Evolutionary conservation across 2,888 invertebrate genomes (phyloP).

Genomic region (Dasysyrphus tricinctus): DNA sequence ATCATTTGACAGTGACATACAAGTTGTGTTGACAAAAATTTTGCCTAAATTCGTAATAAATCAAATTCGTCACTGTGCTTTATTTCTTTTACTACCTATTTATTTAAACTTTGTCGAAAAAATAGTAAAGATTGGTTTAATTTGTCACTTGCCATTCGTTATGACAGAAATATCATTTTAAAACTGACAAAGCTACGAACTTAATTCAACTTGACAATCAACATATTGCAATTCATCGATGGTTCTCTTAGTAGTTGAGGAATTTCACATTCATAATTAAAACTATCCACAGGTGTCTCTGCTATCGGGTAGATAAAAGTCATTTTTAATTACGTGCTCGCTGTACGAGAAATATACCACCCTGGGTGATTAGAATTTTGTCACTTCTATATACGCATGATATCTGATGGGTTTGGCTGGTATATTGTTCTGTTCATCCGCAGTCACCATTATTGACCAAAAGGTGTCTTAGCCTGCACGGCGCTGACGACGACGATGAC

Average conservation of each 20-base stretch:
- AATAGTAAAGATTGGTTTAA: neutral
- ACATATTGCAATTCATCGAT: neutral
- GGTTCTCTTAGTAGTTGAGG: neutral
- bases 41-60: too few species aligned
- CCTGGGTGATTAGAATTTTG: constrained; percentile 64
- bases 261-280: constrained; percentile 47
- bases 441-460: neutral
- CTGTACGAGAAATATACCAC: constrained; percentile 58
- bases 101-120: too few species aligned
- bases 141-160: neutral
- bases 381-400: constrained; percentile 42
- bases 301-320: constrained; percentile 48
- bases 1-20: too few species aligned
- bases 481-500: neutral
- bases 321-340: constrained; percentile 64
- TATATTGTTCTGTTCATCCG: neutral
- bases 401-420: constrained; percentile 15
- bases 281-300: constrained; percentile 33
- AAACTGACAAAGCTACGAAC: neutral
- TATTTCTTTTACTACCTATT: too few species aligned
- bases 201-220: neutral
- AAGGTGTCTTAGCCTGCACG: neutral
- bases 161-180: neutral
- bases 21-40: too few species aligned
- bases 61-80: too few species aligned